Evolutionary conservation across 2,113 vertebrate genomes (phyloP).

Genomic region (Salvelinus sp.): DNA sequence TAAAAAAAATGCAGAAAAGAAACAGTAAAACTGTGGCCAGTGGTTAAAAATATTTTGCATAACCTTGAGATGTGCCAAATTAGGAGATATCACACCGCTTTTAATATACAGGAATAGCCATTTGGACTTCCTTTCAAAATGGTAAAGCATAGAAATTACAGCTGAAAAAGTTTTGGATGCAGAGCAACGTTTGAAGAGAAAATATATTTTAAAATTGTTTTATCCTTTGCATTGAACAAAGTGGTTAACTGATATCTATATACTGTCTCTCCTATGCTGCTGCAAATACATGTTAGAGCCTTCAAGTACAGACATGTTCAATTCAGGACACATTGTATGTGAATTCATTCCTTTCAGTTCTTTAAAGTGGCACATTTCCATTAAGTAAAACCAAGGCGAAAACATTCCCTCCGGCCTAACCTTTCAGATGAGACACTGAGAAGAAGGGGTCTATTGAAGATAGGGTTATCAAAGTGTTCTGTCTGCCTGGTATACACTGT

Average conservation of each 20-base stretch:
- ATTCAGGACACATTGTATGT: neutral
- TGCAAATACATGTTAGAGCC: neutral
- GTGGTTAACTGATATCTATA: neutral
- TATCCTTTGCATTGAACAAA: neutral
- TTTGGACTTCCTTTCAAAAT: neutral
- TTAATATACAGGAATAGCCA: neutral
- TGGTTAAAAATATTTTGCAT: conserved; percentile 78
- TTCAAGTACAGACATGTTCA: neutral
- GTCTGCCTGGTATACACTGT: neutral
- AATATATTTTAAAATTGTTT: neutral
- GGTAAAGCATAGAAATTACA: neutral
- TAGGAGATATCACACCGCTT: conserved; percentile 52
- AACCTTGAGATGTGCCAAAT: conserved; percentile 77
- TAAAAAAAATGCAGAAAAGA: conserved; percentile 54
- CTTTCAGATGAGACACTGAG: neutral
- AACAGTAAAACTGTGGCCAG: conserved; percentile 22
- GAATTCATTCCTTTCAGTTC: neutral
- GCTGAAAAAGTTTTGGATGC: neutral
- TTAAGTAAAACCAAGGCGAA: neutral
- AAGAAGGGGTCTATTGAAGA: neutral
- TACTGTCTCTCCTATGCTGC: neutral
- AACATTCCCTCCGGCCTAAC: neutral
- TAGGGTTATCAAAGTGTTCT: neutral
- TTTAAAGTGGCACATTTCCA: neutral
- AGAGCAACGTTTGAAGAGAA: neutral